Conservation (phyloP, 2,888 invertebrate genomes). For the Eurytoma californica region DNA sequence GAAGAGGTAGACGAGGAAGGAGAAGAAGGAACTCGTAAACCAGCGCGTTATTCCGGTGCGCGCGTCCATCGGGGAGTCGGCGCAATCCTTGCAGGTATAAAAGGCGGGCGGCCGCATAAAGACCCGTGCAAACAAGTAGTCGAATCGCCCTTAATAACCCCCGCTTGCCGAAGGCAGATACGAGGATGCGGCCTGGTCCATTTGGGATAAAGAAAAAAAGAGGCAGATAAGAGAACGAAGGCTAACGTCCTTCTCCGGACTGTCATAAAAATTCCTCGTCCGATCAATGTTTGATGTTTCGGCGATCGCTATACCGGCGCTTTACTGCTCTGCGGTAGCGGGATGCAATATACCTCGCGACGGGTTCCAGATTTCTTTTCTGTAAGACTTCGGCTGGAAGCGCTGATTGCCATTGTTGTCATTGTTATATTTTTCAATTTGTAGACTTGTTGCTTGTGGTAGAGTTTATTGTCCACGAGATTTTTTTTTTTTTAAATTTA, state of each 20-base stretch:
- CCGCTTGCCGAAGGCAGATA: background rate
- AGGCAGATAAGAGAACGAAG: background rate
- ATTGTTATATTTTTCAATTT: background rate
- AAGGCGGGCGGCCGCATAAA: background rate
- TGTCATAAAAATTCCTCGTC: conserved; percentile 51
- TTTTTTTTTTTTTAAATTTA: too few relatives aligned
- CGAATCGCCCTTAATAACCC: conserved; percentile 28
- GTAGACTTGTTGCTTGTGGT: background rate
- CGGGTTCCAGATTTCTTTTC: too few relatives aligned
- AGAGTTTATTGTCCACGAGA: too few relatives aligned
- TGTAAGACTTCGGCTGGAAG: too few relatives aligned
- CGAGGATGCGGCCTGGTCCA: background rate
- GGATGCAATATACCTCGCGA: too few relatives aligned
- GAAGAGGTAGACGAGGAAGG: too few relatives aligned
- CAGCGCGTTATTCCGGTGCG: too few relatives aligned
- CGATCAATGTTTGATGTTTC: conserved; percentile 45
- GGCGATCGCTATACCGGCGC: conserved; percentile 1
- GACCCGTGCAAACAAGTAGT: conserved; percentile 37
- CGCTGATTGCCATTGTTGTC: too few relatives aligned
- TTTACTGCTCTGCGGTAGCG: conserved; percentile 11
- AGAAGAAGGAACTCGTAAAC: too few relatives aligned
- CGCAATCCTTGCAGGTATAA: too few relatives aligned
- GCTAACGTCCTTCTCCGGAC: conserved; percentile 1
- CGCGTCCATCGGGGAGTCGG: too few relatives aligned
- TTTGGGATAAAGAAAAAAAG: background rate